phyloP scores from a whole-genome alignment of 2,888 invertebrate genomes.

The Physocephala rufipes region DNA sequence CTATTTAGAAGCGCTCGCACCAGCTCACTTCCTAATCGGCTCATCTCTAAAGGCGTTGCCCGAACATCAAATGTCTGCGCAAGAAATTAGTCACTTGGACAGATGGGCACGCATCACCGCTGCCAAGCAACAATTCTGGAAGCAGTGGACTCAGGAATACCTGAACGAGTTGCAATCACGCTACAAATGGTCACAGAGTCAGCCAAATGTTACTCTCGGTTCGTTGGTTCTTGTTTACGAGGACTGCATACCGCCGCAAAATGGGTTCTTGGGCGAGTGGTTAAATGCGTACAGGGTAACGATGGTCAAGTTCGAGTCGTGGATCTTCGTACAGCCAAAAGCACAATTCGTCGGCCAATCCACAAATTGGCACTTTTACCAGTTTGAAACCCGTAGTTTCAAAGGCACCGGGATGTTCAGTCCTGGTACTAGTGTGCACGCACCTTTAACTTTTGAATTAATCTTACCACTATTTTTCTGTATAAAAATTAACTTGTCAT shows the following conservation, averaged over 20 bases:
- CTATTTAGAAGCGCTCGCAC: conserved; percentile 39
- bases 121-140: conserved; percentile 31
- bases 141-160: conserved; percentile 28
- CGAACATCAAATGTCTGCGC: conserved; percentile 9
- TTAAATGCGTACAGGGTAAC: too few species aligned
- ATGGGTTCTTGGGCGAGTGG: too few species aligned
- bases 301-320: too few species aligned
- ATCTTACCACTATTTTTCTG: too few species aligned
- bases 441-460: too few species aligned
- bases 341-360: too few species aligned
- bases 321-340: too few species aligned
- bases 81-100: conserved; percentile 13
- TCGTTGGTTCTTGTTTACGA: conserved; percentile 22
- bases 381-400: too few species aligned
- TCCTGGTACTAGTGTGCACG: too few species aligned
- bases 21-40: conserved; percentile 39
- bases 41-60: conserved; percentile 26
- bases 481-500: too few species aligned
- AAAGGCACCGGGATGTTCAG: too few species aligned
- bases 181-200: conserved; percentile 16
- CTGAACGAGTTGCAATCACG: conserved; percentile 24
- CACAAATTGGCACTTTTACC: too few species aligned
- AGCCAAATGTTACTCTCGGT: neutral
- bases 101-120: conserved; percentile 26
- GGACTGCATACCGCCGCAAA: conserved; percentile 31